Evolutionary conservation across 2,888 invertebrate genomes (phyloP), one percentile per base, ranked within the genome.

Genomic region (Artemia sp.): DNA sequence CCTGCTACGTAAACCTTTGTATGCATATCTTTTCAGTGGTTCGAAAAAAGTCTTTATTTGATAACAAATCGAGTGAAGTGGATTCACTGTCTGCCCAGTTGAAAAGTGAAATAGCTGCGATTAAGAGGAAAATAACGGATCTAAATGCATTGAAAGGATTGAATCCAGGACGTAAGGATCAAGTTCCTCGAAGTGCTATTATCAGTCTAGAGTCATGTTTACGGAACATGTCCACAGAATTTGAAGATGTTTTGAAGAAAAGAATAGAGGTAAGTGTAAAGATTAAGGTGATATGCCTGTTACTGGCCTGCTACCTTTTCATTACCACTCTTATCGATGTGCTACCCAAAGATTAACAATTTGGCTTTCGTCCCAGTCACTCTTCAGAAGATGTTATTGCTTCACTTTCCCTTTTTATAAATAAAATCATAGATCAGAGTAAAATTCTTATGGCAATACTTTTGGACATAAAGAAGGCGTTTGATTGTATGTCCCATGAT

Each of bases 21-120:
- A 38, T 52, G 69, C 72, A 70, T 72, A 73, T 71, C 72, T 68
- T 83, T 84, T 68, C 78, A 92, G 92, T 98, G 85, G 96, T 97
- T n/a, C 96, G 95, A 81, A 87, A 90, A 77, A 94, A 93, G 79
- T 94, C 95, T 0, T 83, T 98, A 70, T 98, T 97, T 81, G 94
- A 97, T 80, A 97, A 98, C 78, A 84, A 92, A 78, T 90, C 94
- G 52, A 84, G 88, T 70, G 97, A 98, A 83, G 95, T 98, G 71
- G 95, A 98, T 78, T 95, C 97, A 78, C 80, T 98, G 71, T 97
- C 96, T 1, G 92, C 92, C 76, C 95, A 96, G 71, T 94, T 98
- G 71, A 96, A 96, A 81, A 92, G 93, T 73, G 98, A 98, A 79
- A 84, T 98, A 72, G 89, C 88, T 78, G 90, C 90, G 74, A 83